Base-by-base conservation (phyloP, 2,888 invertebrate genomes). In the Andrena hattorfiana region DNA sequence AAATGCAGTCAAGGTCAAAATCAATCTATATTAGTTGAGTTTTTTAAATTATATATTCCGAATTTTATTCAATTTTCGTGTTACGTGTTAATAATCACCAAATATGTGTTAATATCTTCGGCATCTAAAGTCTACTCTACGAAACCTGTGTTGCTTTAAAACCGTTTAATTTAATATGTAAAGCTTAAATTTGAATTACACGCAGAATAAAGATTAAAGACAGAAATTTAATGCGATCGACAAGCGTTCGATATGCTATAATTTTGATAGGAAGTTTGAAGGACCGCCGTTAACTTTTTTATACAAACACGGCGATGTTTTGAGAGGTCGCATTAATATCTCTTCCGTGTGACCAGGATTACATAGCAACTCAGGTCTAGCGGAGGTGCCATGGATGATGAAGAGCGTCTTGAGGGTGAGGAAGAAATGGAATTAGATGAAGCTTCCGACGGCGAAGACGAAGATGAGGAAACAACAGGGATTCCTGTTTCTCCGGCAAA, bases 391-490 rank as follows among this genome's bases (percentile, higher is more conserved):
- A 94, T 94, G 94, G 94, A 94, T 89, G 94, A 94, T 91, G 94
- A 94, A 87, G 94, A 93, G 87, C 94, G 94, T 88, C 90, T 94
- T 88, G 94, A 93, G 84, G 94, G 93, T 78, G 95, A 96, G 89
- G 95, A 95, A 93, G 96, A 97, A 93, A 96, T 97, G 95, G 97
- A 97, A 94, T 95, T 97, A 91, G 95, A 97, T 90, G 96, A 96
- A 89, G 96, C 96, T 85, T 97, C 97, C 59, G 97, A 97, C 91
- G 96, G 97, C 81, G 97, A 97, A 90, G 96, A 96, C 89, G 97
- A 97, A 93, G 97, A 96, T 88, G 96, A 95, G 83, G 95, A 95
- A 83, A 94, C 95, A 85, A 94, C 95, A 75, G 95, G 95, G 70
- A 95, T 95, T 88, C 94, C 95, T 67, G 92, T 95, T 80, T 94